A percentile compares a stretch with the other conserved stretches of the same genome.
Conservation (phyloP, 2,113 vertebrate genomes). For the Zosterops borbonicus region DNA sequence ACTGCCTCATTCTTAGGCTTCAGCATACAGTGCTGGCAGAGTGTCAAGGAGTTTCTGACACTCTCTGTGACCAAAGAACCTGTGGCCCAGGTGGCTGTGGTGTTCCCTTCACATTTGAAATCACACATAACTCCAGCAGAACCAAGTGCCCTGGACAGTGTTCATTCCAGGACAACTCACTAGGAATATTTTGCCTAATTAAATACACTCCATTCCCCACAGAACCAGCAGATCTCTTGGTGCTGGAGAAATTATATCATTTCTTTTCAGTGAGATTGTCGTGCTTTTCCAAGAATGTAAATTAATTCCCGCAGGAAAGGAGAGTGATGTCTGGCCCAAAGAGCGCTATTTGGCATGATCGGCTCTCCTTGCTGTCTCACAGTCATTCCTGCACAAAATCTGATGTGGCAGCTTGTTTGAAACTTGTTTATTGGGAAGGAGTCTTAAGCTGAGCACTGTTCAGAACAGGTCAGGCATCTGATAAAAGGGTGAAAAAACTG, state of each 20-base stretch:
- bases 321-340: not conserved
- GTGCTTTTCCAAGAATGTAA: not conserved
- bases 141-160: not conserved
- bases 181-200: not conserved
- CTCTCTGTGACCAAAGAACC: not conserved
- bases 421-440: conserved; percentile 58
- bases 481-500: conserved; percentile 54
- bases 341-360: not conserved
- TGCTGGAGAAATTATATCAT: not conserved
- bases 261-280: not conserved
- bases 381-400: not conserved
- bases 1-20: not conserved
- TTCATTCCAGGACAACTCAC: not conserved
- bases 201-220: not conserved
- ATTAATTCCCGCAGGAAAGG: not conserved
- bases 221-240: not conserved
- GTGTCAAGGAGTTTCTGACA: not conserved
- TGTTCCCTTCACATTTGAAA: not conserved
- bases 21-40: not conserved
- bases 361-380: conserved; percentile 21
- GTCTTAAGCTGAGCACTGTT: conserved; percentile 37
- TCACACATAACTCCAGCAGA: accelerated
- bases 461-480: conserved; percentile 36
- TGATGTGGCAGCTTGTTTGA: conserved; percentile 63
- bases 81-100: not conserved